Base-by-base conservation (phyloP, 1,140 invertebrate genomes). In the Gonatopus flavifemur region DNA sequence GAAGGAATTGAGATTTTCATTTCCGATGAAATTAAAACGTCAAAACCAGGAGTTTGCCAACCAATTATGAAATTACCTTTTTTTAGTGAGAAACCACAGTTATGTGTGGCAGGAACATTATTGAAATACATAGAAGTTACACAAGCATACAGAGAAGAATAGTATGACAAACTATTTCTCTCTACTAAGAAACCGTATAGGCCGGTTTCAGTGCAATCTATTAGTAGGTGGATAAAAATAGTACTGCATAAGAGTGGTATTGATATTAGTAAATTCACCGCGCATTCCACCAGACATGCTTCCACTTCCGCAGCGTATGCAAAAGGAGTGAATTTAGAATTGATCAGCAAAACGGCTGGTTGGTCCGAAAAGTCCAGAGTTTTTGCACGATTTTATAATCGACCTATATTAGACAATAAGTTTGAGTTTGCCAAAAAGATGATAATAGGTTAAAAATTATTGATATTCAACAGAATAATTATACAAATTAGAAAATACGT, bases 161-260 rank as follows among this genome's bases (percentile, higher is more conserved):
- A 2, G 8, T 6, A 32, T 31, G 19, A 43, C 9, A 45, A 25
- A 3, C 12, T 53, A 3, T 42, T 53, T 18, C 20, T 53, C 9
- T 9, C 22, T 5, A 15, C 20, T 1, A 24, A 12, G 10, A 48
- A 16, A 4, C 44, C 51, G 1, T 13, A 48, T 37, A 37, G 13
- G 1, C 8, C 31, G 8, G 39, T 24, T 9, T 20, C 24, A 2
- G 4, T 39, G 0, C 22, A 48, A 18, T 25, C 51, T 1, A 30
- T 53, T 3, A 35, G 44, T n/a, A 20, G 33, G 3, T 49, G 51
- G 44, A n/a, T 53, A n/a, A 53, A 47, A 33, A 18, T 6, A 8
- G 13, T 40, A 2, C 7, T 48, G n/a, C 2, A 12, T 1, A 32
- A 39, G 19, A 28, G 30, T 3, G 45, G 45, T 9, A n/a, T 48